These are phyloP conservation scores for Lottia gigantea DNA, from an alignment of 2,888 invertebrate genomes.

Conservation along the genomic window DNA sequence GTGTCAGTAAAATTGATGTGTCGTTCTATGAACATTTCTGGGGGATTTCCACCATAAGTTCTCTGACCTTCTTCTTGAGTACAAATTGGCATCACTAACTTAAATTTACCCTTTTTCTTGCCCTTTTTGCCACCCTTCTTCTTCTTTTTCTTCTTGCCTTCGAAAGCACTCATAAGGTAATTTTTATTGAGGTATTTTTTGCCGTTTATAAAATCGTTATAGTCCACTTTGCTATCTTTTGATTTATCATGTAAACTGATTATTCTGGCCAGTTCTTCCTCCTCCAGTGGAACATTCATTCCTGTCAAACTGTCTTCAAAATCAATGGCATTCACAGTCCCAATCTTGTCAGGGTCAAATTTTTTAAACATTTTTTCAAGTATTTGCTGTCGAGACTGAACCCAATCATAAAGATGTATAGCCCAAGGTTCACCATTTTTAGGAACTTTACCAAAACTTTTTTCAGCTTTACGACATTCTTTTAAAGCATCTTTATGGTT, in stretches of 20 bases:
- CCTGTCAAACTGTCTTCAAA: slow-evolving; percentile 58
- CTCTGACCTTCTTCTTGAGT: slow-evolving; percentile 61
- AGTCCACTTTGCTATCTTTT: slow-evolving; percentile 61
- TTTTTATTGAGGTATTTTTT: slow-evolving; percentile 68
- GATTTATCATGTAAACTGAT: slow-evolving; percentile 54
- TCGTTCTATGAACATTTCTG: slow-evolving; percentile 60
- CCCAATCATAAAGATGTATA: slow-evolving; percentile 65
- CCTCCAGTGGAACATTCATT: slow-evolving; percentile 58
- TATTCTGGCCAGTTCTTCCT: slow-evolving; percentile 59
- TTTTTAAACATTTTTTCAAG: slow-evolving; percentile 58
- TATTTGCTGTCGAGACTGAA: slow-evolving; percentile 46
- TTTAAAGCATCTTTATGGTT: slow-evolving; percentile 66
- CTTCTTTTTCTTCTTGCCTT: slow-evolving; percentile 67
- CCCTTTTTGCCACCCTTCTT: slow-evolving; percentile 60
- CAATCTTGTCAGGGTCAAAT: slow-evolving; percentile 60
- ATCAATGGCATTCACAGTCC: slow-evolving; percentile 55
- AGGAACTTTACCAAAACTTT: slow-evolving; percentile 63
- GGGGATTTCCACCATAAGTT: slow-evolving; percentile 64
- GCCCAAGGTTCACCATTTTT: slow-evolving; percentile 66
- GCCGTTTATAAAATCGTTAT: slow-evolving; percentile 63
- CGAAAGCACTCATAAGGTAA: slow-evolving; percentile 65
- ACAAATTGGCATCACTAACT: slow-evolving; percentile 67
- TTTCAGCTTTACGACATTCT: slow-evolving; percentile 67
- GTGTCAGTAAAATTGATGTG: slow-evolving; percentile 66
- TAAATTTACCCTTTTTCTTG: slow-evolving; percentile 65